These are phyloP conservation scores for Magallana nippona DNA, from an alignment of 2,888 invertebrate species.

Conservation along the genomic window DNA sequence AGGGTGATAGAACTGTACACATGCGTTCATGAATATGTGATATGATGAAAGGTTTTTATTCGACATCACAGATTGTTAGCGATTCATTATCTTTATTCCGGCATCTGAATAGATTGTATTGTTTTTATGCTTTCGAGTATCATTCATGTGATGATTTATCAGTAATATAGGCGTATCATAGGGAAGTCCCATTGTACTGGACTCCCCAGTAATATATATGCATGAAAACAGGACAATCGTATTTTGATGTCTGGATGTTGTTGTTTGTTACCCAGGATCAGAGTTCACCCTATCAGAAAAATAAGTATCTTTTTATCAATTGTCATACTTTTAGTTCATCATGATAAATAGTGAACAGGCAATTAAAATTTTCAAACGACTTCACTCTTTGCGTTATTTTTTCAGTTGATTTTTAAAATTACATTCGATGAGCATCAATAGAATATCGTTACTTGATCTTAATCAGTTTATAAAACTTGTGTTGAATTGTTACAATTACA, in stretches of 20 bases:
- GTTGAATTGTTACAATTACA: too few relatives aligned
- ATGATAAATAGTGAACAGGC: constrained; percentile 48
- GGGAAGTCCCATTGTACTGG: not conserved
- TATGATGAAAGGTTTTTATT: constrained; percentile 20
- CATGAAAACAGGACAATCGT: constrained; percentile 29
- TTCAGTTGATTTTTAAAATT: not conserved
- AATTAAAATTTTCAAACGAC: constrained; percentile 45
- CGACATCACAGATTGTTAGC: constrained; percentile 10
- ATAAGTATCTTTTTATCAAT: constrained; percentile 29
- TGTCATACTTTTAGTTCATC: constrained; percentile 47
- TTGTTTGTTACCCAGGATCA: constrained; percentile 32
- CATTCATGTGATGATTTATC: not conserved
- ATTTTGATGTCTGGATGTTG: constrained; percentile 31
- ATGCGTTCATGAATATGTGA: constrained; percentile 24
- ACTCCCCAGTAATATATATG: not conserved
- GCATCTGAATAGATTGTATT: constrained; percentile 31
- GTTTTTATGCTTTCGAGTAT: constrained; percentile 27
- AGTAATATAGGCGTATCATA: not conserved
- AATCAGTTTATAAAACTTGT: too few relatives aligned
- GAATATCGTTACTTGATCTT: too few relatives aligned
- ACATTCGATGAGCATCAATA: too few relatives aligned
- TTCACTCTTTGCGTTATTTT: not conserved
- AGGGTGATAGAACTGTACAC: constrained; percentile 14
- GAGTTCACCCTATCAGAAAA: constrained; percentile 34
- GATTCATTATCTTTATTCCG: constrained; percentile 26